Percentiles rank a stretch among this genome's conserved stretches.
Conservation (phyloP, 2,888 invertebrate genomes). For the Ariolimax columbianus region DNA sequence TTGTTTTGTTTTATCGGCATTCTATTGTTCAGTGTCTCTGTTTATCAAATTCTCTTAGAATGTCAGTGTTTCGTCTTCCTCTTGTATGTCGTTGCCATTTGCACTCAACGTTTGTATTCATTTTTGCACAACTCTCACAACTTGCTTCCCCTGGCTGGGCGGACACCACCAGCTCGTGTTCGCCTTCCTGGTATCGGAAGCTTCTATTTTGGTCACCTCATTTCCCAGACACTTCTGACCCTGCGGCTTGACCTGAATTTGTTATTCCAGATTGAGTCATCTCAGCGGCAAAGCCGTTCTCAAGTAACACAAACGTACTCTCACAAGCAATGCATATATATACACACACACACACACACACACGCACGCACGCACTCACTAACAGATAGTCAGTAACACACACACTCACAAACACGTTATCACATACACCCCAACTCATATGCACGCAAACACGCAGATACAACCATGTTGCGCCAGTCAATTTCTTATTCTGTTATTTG, state of each 20-base stretch:
- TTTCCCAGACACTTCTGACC: not conserved
- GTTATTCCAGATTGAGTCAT: not conserved
- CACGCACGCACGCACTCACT: too few species aligned
- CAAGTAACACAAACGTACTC: not conserved
- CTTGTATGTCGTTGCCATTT: too few species aligned
- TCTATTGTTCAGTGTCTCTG: too few species aligned
- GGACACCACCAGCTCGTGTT: not conserved
- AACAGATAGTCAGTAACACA: not conserved
- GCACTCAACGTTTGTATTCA: too few species aligned
- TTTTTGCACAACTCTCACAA: too few species aligned
- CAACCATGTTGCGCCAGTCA: not conserved
- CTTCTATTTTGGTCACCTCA: not conserved
- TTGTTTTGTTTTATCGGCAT: too few species aligned
- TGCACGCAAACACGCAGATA: not conserved
- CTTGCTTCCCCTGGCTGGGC: not conserved
- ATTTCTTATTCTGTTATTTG: too few species aligned
- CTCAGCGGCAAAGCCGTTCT: not conserved
- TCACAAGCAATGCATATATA: not conserved
- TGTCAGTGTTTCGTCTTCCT: too few species aligned
- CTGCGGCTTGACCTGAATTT: not conserved
- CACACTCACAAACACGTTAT: not conserved
- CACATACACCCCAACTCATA: not conserved
- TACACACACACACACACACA: constrained; percentile 26
- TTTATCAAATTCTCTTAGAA: too few species aligned
- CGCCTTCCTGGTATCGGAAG: not conserved